Conservation (phyloP, 1,140 invertebrate genomes). For the Pissodes strobi region DNA sequence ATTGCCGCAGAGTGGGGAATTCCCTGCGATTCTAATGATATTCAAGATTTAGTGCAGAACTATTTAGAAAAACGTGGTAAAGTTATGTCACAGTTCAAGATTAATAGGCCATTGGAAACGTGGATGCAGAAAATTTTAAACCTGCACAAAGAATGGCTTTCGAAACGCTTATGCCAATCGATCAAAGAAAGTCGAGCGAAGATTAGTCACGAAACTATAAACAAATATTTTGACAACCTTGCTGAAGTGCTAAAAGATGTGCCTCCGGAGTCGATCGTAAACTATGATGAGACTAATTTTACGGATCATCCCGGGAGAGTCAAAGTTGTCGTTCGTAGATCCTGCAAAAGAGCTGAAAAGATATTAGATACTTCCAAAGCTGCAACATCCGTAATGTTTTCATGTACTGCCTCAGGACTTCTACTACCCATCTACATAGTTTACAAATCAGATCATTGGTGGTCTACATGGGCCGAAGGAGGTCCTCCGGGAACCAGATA, state of each 20-base stretch:
- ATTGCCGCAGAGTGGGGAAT: neutral
- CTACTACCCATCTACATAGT: too few relatives aligned
- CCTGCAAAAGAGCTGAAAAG: constrained; percentile 50
- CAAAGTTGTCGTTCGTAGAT: constrained; percentile 46
- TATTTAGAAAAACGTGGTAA: constrained; percentile 34
- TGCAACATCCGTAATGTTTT: constrained; percentile 55
- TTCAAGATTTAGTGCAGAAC: neutral
- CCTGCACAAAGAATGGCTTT: constrained; percentile 39
- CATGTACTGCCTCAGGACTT: constrained; percentile 45
- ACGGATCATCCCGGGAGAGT: constrained; percentile 52
- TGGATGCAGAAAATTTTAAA: constrained; percentile 45
- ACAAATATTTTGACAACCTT: constrained; percentile 50
- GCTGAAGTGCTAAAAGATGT: constrained; percentile 42
- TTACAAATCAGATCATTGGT: constrained; percentile 55
- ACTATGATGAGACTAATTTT: constrained; percentile 58
- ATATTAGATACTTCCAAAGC: constrained; percentile 51
- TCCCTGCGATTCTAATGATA: constrained; percentile 6
- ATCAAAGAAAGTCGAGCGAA: constrained; percentile 48
- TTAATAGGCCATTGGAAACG: too few relatives aligned
- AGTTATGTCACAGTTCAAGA: constrained; percentile 51
- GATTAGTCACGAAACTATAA: constrained; percentile 35
- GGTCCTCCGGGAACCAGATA: constrained; percentile 49
- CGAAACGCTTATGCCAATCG: constrained; percentile 41
- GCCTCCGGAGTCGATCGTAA: constrained; percentile 51
- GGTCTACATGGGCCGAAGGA: constrained; percentile 48